Base-by-base conservation (phyloP, 2,113 vertebrate species). In the Sceloporus undulatus region DNA sequence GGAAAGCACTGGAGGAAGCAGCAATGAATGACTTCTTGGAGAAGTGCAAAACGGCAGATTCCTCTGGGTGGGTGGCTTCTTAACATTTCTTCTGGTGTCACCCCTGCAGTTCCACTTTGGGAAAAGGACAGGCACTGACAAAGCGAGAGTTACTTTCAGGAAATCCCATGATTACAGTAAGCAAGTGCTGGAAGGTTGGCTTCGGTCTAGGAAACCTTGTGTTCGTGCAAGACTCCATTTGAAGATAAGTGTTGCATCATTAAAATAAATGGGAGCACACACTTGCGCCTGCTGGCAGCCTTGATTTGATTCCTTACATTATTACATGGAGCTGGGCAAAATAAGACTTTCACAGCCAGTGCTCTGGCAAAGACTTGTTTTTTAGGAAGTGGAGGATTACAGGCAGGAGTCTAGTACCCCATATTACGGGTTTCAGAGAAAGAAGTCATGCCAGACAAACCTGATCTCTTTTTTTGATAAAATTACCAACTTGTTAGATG, bases 1-100 rank as follows among this genome's bases (percentile, higher is more conserved):
- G 66, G 86, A 88, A 83, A 90, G 7, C 27, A 11, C 34, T 14
- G 11, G 86, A 65, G 70, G 29, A 48, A 48, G 19, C 38, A 38
- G 86, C 70, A 6, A 3, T 27, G 71, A 38, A 42, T 19, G 70
- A 27, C 9, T 9, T 14, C 9, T 48, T n/a, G 18, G 54, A n/a
- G 25, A 11, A 11, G 0, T 8, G 18, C 48, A 48, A 48, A 48
- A 1, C 8, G 14, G 25, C 4, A 25, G 29, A 6, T 48, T 65
- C 18, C 56, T 21, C 74, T 65, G 56, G 73, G 74, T 3, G 42
- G 75, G 27, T 18, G 42, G 62, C 48, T 73, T 14, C 9, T 5
- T 1, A 4, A 21, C 5, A 2, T 40, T 7, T 29, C 5, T 48
- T 77, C 59, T 14, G 11, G 1, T 5, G n/a, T 7, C 21, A 7